Evolutionary conservation across 2,113 vertebrate species (phyloP), one percentile per base, ranked within the genome.

Genomic region (Aegithalos caudatus): DNA sequence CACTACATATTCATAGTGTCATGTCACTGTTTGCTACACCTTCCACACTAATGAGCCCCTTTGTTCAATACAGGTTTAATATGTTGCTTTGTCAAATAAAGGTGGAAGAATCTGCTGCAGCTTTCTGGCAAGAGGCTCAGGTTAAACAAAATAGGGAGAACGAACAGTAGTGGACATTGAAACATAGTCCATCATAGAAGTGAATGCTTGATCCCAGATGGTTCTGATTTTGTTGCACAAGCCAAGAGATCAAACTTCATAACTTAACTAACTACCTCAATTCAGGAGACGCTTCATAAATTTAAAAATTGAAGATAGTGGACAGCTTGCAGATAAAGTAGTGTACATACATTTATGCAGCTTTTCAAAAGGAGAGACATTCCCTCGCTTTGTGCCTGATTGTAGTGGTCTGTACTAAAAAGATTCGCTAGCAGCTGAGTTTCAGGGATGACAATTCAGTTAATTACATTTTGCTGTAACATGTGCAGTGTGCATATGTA

Each of bases 111-210:
- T 81, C 94, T 96, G 96, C 97, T 97, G 94, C 93, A 95, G 94
- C 95, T 97, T 98, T 98, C 96, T 97, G 96, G 96, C 97, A 98
- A 97, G 97, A 97, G 97, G 93, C 97, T 96, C 91, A 93, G 76
- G 94, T 95, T 96, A 92, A 94, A 96, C 74, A 56, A 85, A 73
- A 64, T 24, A 81, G 79, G 45, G 86, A 95, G 60, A 92, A 92
- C 15, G 54, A 77, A 35, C 77, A 66, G 44, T 77, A 90, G 58
- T 1, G 9, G 62, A 70, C 89, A 47, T 25, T 66, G 85, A 96
- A 90, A 88, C 69, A 24, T 53, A 77, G 70, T 69, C 76, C 62
- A 35, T 76, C 1, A 1, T 24, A 82, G 64, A 90, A 80, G 37
- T 72, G 48, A 81, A 44, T 21, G 37, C 82, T 88, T 70, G 76